These are phyloP conservation scores for Manis crassicaudata DNA, from an alignment of 2,797 vertebrate genomes.

Conservation along the genomic window DNA sequence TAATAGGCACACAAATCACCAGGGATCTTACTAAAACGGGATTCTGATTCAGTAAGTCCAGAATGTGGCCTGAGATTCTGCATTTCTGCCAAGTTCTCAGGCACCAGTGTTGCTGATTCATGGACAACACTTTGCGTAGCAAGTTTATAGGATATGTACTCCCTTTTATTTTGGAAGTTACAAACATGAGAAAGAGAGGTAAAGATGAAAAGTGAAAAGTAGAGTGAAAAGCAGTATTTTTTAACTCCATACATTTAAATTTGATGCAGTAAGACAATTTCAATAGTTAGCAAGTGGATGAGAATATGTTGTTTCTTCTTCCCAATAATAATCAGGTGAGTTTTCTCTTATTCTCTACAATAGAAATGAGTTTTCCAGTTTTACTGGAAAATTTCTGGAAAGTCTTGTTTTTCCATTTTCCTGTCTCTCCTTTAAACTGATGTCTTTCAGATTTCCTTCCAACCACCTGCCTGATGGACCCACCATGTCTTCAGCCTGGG, in stretches of 20 bases:
- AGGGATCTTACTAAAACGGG: background rate
- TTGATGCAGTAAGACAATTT: background rate
- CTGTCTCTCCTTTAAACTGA: conserved; percentile 14
- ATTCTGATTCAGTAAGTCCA: background rate
- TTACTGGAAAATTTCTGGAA: background rate
- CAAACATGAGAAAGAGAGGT: background rate
- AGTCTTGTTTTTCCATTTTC: conserved; percentile 5
- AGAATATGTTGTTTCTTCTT: background rate
- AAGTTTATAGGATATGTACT: background rate
- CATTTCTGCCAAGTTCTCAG: background rate
- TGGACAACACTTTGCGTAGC: background rate
- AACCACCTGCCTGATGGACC: background rate
- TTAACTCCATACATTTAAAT: background rate
- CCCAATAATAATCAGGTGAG: background rate
- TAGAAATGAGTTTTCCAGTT: conserved; percentile 8
- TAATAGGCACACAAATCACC: background rate
- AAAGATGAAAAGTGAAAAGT: conserved; percentile 21
- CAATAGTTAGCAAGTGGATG: background rate
- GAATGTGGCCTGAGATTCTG: background rate
- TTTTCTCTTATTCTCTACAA: background rate
- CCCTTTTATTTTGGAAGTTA: background rate
- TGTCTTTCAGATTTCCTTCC: background rate
- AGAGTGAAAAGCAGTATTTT: background rate
- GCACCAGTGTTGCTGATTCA: background rate
- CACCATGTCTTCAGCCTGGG: background rate